These are phyloP conservation scores for Hedychridium roseum DNA, from an alignment of 2,888 invertebrate genomes.

Conservation along the genomic window DNA sequence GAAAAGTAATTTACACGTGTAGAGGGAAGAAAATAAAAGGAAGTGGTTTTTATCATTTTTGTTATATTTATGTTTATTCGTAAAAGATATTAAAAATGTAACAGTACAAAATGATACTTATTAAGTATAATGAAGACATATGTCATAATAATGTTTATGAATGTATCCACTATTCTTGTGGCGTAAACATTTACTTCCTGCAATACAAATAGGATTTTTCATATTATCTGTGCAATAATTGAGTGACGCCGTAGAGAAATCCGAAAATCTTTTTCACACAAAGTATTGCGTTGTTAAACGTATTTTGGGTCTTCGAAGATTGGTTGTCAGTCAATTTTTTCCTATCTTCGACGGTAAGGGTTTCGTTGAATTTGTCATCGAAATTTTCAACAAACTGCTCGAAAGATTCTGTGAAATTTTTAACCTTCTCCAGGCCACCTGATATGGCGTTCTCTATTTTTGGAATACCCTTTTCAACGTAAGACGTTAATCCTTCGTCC, in stretches of 20 bases:
- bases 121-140: no score
- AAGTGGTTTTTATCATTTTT: no score
- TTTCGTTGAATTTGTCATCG: conserved; percentile 32
- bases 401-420: conserved; percentile 41
- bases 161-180: no score
- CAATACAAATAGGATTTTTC: neutral
- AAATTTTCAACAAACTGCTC: conserved; percentile 43
- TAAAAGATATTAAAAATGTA: no score
- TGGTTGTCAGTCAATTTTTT: conserved; percentile 4
- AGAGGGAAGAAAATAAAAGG: no score
- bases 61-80: no score
- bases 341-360: conserved; percentile 8
- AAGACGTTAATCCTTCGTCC: conserved; percentile 28
- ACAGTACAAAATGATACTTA: no score
- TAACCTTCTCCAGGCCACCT: conserved; percentile 35
- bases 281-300: conserved; percentile 32
- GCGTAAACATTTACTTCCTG: no score
- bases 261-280: conserved; percentile 46
- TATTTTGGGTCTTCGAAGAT: conserved; percentile 9
- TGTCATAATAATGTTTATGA: no score
- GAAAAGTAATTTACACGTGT: no score
- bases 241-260: conserved; percentile 34
- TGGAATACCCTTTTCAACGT: conserved; percentile 39
- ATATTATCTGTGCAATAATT: conserved; percentile 14
- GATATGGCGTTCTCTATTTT: conserved; percentile 41